Evolutionary conservation across 2,888 invertebrate genomes (phyloP), one percentile per base, ranked within the genome.

Genomic region (Drosophila anomelani): DNA sequence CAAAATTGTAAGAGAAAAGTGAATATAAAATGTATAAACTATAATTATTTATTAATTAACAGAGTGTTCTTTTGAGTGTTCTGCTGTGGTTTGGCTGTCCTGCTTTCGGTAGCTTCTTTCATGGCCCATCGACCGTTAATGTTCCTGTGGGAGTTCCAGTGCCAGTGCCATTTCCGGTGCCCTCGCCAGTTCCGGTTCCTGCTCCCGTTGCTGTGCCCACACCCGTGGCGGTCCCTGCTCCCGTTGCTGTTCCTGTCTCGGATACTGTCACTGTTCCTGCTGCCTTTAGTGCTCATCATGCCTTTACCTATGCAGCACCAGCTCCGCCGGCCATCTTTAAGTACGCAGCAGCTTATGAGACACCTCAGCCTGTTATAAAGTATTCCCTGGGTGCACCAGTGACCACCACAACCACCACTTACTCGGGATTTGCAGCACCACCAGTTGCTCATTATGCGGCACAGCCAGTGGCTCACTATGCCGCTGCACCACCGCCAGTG

Each of bases 331-430:
- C 72, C 0, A 63, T 43, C 10, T 23, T 74, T 2, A 85, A 75
- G 17, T 83, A 85, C 20, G 70, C 81, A 2, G 15, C 47, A 2
- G 43, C 75, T 20, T 63, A 74, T 36, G 62, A 74, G 6, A 54
- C 78, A 0, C 69, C 75, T 8, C 41, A 70, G 7, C 87, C 84
- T 0, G 60, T 69, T 7, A 68, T 84, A 15, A 85, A 81, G 47
- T 85, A 87, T 56, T 75, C 85, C 12, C 47, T 85, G 9, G 84
- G 84, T 1, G 23, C 81, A 9, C 84, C 84, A 4, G 85, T 85
- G 6, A 85, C 84, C 47, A 85, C 89, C 7, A 85, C 84, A 4
- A 85, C 84, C 10, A 85, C 88, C 0, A 89, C 85, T 0, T 89
- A 87, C 39, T 7, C 76, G 0, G 88, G 88, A 8, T 89, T 79